Conservation (phyloP, 1,140 invertebrate genomes). For the Saccostrea glomerata region DNA sequence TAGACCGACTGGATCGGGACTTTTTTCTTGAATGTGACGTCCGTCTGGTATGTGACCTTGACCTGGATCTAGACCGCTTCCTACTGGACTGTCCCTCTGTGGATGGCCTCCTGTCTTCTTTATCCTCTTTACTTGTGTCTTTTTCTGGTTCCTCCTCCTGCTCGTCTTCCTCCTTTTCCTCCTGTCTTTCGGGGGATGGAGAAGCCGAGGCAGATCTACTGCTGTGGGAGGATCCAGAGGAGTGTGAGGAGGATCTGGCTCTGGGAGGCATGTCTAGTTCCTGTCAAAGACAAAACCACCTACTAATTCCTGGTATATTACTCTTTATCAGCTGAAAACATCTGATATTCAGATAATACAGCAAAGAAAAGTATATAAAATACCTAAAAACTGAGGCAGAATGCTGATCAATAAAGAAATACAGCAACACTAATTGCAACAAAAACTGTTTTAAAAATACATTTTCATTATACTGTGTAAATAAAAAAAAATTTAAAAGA, state of each 20-base stretch:
- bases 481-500: too few species aligned
- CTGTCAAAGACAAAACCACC: neutral
- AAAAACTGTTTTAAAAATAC: too few species aligned
- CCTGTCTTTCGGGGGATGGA: slow-evolving; percentile 45
- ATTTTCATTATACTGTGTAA: too few species aligned
- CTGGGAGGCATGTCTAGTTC: slow-evolving; percentile 28
- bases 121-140: neutral
- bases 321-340: neutral
- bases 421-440: too few species aligned
- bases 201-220: slow-evolving; percentile 51
- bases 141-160: slow-evolving; percentile 23
- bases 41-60: neutral
- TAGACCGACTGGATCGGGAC: slow-evolving; percentile 18
- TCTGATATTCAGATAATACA: neutral
- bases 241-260: slow-evolving; percentile 9
- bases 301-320: neutral
- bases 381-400: neutral
- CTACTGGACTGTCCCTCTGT: slow-evolving; percentile 24
- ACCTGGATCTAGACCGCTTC: slow-evolving; percentile 42
- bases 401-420: too few species aligned
- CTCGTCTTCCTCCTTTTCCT: slow-evolving; percentile 12
- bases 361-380: neutral
- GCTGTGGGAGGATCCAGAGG: slow-evolving; percentile 23
- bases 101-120: neutral
- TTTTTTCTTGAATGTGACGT: neutral